phyloP scores from a whole-genome alignment of 2,797 vertebrate genomes.

The Myotis daubentonii region DNA sequence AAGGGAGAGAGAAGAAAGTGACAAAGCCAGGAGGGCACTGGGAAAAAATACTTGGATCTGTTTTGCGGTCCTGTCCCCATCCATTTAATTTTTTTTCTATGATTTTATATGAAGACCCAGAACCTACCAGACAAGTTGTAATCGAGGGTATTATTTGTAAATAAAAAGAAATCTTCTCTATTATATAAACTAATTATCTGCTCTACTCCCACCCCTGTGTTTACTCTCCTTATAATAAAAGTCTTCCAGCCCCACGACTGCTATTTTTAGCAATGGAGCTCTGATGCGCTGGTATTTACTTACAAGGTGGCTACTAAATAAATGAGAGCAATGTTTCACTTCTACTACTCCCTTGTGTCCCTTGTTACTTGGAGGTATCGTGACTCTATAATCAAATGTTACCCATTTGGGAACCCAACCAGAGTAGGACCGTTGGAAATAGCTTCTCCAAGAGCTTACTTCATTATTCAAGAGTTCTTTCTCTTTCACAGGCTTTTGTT shows the following conservation, averaged over 20 bases:
- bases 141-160: background rate
- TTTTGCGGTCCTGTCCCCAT: background rate
- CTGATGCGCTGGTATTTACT: slow-evolving; percentile 19
- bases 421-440: background rate
- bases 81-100: background rate
- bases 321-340: slow-evolving; percentile 28
- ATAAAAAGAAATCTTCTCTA: background rate
- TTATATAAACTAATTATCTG: background rate
- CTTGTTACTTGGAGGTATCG: background rate
- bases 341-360: background rate
- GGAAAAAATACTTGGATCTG: background rate
- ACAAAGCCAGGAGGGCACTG: background rate
- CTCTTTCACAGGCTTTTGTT: background rate
- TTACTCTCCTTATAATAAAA: slow-evolving; percentile 48
- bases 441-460: background rate
- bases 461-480: background rate
- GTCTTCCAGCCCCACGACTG: background rate
- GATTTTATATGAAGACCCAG: background rate
- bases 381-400: slow-evolving; percentile 10
- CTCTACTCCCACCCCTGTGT: background rate
- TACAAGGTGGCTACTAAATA: slow-evolving; percentile 50
- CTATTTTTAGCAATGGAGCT: slow-evolving; percentile 54
- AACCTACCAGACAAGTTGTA: background rate
- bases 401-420: slow-evolving; percentile 1
- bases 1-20: slow-evolving; percentile 8